Evolutionary conservation across 2,888 invertebrate genomes (phyloP).

Genomic region (Cylindroiulus punctatus): DNA sequence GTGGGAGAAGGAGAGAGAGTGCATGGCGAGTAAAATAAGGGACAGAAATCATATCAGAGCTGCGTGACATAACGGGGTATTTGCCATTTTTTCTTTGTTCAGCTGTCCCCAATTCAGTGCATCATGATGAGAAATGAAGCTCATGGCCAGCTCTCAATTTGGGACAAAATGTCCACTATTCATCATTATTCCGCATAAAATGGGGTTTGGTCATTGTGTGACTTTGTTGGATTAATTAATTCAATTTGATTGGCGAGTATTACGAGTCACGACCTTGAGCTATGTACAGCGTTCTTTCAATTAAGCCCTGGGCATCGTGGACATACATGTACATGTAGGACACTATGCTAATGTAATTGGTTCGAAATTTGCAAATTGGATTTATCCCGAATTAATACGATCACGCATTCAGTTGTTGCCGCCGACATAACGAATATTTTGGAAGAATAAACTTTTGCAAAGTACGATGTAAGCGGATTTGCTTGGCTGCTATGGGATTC

Average conservation of each 20-base stretch:
- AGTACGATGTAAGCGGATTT: not conserved
- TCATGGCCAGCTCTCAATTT: not conserved
- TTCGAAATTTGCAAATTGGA: not conserved
- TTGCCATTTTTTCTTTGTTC: not conserved
- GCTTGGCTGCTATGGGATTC: not conserved
- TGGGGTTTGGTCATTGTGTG: not conserved
- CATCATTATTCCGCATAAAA: not conserved
- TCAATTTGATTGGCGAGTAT: not conserved
- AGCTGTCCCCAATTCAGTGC: not conserved
- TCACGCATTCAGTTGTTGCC: not conserved
- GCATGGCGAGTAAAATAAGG: not conserved
- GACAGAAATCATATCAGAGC: not conserved
- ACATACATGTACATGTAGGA: not conserved
- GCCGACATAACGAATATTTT: not conserved
- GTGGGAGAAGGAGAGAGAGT: not conserved
- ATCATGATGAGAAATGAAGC: not conserved
- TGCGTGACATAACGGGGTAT: not conserved
- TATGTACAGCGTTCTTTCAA: not conserved
- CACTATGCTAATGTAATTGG: not conserved
- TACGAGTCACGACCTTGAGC: not conserved
- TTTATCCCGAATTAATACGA: not conserved
- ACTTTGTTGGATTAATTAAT: not conserved
- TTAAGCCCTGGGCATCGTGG: not conserved
- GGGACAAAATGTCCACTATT: not conserved
- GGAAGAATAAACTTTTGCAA: not conserved